These are phyloP conservation scores for Arizona elegans DNA, from an alignment of 2,113 vertebrate genomes.

Conservation along the genomic window DNA sequence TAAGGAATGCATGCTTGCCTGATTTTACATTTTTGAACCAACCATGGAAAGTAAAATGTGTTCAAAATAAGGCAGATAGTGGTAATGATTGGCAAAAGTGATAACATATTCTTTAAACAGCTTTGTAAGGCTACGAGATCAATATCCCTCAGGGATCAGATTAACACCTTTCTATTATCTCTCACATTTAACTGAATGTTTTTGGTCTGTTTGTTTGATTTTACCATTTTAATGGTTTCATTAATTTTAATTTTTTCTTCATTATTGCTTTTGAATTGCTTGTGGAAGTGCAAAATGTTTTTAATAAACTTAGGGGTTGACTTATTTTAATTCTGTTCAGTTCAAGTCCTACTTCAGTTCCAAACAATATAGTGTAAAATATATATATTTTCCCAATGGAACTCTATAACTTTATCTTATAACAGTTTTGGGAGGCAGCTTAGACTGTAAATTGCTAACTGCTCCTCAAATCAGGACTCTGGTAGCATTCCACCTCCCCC, in stretches of 20 bases:
- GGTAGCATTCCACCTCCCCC: not conserved
- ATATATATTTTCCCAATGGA: not conserved
- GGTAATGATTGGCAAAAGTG: not conserved
- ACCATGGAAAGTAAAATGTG: not conserved
- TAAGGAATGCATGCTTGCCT: not conserved
- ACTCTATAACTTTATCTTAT: not conserved
- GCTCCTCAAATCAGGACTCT: not conserved
- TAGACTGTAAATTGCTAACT: not conserved
- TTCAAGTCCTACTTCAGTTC: not conserved
- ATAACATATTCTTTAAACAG: not conserved
- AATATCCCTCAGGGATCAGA: not conserved
- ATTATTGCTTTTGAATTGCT: not conserved
- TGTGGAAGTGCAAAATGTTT: not conserved
- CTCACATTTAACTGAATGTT: not conserved
- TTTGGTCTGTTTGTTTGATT: not conserved
- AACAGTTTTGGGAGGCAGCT: not conserved
- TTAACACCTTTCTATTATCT: not conserved
- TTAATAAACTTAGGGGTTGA: not conserved
- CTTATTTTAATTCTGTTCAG: not conserved
- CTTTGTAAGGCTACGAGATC: not conserved
- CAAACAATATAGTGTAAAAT: not conserved
- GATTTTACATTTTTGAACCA: not conserved
- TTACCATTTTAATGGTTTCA: not conserved
- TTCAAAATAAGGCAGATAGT: not conserved
- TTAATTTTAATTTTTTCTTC: not conserved